A percentile compares a stretch with the other conserved stretches of the same genome.
phyloP scores from a whole-genome alignment of 2,797 vertebrate genomes.

The Falco novaeseelandiae region DNA sequence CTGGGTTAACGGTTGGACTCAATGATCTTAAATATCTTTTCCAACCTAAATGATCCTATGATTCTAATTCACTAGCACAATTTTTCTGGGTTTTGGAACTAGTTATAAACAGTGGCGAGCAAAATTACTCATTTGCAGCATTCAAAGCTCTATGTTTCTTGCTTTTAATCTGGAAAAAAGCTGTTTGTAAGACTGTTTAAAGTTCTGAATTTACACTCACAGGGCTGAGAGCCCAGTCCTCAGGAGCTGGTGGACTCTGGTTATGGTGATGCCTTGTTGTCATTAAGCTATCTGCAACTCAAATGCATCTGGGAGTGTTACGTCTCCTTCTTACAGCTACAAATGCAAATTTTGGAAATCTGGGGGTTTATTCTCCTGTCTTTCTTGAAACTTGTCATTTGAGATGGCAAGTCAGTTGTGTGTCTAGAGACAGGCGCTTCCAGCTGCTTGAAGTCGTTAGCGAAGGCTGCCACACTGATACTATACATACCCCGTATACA shows the following conservation, averaged over 20 bases:
- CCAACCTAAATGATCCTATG: too few species aligned
- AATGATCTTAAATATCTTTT: too few species aligned
- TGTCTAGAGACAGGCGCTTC: background rate
- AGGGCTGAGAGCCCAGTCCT: background rate
- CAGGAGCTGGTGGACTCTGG: background rate
- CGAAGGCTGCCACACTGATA: fast-evolving
- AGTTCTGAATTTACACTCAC: background rate
- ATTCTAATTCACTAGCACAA: background rate
- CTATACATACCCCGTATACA: fast-evolving
- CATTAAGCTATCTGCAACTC: background rate
- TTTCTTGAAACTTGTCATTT: background rate
- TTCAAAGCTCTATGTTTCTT: background rate
- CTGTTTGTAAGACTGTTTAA: background rate
- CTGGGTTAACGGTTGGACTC: too few species aligned
- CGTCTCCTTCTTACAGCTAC: background rate
- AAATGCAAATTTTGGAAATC: background rate
- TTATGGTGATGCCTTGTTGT: background rate
- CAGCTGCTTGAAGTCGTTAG: background rate
- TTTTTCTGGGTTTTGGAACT: background rate
- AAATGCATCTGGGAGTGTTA: background rate
- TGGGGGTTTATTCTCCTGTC: background rate
- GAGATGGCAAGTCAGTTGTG: background rate
- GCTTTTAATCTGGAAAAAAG: background rate
- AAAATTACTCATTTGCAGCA: background rate
- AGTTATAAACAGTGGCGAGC: background rate